phyloP scores from a whole-genome alignment of 2,888 invertebrate genomes.

The Sympetrum striolatum region DNA sequence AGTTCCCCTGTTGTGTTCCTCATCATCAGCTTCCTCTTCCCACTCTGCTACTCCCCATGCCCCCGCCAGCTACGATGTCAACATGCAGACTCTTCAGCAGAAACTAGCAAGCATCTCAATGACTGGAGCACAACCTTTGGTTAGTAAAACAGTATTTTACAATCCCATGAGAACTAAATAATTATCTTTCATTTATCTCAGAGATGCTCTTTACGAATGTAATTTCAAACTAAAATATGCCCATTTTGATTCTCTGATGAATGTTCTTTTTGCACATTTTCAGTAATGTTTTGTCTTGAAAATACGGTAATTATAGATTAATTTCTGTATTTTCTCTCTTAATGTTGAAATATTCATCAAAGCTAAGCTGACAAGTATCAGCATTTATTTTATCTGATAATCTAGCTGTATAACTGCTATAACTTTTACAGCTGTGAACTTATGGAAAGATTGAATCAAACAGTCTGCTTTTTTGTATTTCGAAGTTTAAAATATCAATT shows the following conservation, averaged over 20 bases:
- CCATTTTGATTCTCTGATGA: too few species aligned
- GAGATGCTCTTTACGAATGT: too few species aligned
- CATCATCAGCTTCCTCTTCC: conserved; percentile 58
- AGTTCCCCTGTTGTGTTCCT: conserved; percentile 8
- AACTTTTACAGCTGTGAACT: too few species aligned
- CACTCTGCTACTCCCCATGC: conserved; percentile 72
- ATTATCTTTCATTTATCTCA: too few species aligned
- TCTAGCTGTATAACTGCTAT: too few species aligned
- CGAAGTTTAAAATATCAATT: not conserved
- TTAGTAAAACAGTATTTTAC: conserved; percentile 47
- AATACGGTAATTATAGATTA: too few species aligned
- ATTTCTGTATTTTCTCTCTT: too few species aligned
- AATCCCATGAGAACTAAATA: not conserved
- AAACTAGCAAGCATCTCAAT: conserved; percentile 66
- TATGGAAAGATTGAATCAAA: too few species aligned
- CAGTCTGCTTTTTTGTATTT: not conserved
- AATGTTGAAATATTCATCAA: too few species aligned
- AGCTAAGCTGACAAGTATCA: not conserved
- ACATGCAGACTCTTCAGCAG: conserved; percentile 74
- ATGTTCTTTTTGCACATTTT: too few species aligned
- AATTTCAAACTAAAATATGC: too few species aligned
- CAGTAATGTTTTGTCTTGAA: too few species aligned
- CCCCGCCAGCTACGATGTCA: conserved; percentile 70
- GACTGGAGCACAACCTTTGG: conserved; percentile 53
- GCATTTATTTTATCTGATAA: not conserved